phyloP scores from a whole-genome alignment of 2,888 invertebrate genomes.

The Caenorhabditis sp. region DNA sequence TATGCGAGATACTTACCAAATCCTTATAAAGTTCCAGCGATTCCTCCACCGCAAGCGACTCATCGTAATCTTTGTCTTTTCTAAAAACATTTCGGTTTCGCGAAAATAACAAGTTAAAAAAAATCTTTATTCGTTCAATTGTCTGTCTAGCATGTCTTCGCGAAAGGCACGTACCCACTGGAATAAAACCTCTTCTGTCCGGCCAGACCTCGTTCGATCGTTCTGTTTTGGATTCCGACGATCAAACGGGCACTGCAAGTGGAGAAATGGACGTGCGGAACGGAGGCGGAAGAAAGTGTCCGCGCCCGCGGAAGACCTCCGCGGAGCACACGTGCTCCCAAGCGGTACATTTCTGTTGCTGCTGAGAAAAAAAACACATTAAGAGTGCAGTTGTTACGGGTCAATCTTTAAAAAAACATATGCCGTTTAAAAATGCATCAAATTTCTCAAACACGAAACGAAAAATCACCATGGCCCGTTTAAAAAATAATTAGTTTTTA shows the following conservation, averaged over 20 bases:
- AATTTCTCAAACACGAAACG: not conserved
- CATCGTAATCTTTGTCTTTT: constrained; percentile 35
- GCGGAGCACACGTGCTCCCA: constrained; percentile 31
- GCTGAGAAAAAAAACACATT: not conserved
- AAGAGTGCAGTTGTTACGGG: no score
- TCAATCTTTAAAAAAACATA: no score
- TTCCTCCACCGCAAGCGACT: constrained; percentile 36
- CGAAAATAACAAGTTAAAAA: not conserved
- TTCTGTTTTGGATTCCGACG: not conserved
- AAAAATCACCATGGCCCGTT: not conserved
- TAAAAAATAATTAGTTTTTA: not conserved
- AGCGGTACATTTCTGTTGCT: constrained; percentile 51
- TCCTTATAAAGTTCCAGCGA: constrained; percentile 49
- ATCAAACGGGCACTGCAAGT: constrained; percentile 14
- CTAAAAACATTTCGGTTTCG: no score
- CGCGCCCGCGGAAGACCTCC: constrained; percentile 18
- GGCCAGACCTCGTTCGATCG: not conserved
- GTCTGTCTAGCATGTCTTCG: not conserved
- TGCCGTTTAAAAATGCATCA: not conserved
- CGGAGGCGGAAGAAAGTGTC: constrained; percentile 7
- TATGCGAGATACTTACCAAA: constrained; percentile 23
- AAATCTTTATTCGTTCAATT: not conserved
- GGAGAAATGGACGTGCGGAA: constrained; percentile 16
- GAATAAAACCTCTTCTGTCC: constrained; percentile 19
- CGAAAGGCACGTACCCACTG: not conserved